Evolutionary conservation across 2,888 invertebrate species (phyloP).

Genomic region (Hesperia comma): DNA sequence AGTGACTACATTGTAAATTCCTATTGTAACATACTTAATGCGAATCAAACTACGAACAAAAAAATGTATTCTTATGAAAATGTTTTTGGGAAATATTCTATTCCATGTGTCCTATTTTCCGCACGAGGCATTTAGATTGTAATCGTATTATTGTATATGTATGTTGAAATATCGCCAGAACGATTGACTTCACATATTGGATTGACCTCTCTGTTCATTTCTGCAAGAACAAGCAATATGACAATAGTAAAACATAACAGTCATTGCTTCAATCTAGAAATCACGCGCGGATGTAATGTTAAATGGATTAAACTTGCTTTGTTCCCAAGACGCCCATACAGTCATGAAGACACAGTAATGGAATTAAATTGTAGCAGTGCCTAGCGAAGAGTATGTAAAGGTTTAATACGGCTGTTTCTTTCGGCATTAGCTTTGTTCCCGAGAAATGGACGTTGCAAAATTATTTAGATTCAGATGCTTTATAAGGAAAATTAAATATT

Average conservation of each 20-base stretch:
- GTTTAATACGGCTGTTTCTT: slow-evolving; percentile 40
- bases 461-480: not conserved
- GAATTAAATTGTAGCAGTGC: slow-evolving; percentile 53
- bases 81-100: too few species aligned
- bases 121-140: not conserved
- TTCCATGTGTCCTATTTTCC: too few species aligned
- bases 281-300: slow-evolving; percentile 34
- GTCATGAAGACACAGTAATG: slow-evolving; percentile 52
- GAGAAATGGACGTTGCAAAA: not conserved
- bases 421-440: slow-evolving; percentile 3
- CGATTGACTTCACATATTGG: slow-evolving; percentile 12
- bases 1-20: too few species aligned
- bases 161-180: slow-evolving; percentile 15
- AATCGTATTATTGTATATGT: not conserved
- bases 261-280: slow-evolving; percentile 45
- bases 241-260: slow-evolving; percentile 35
- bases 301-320: slow-evolving; percentile 57
- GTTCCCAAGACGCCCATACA: slow-evolving; percentile 50
- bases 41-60: too few species aligned
- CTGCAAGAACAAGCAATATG: slow-evolving; percentile 6
- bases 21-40: too few species aligned
- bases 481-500: not conserved
- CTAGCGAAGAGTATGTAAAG: slow-evolving; percentile 43
- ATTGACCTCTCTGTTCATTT: slow-evolving; percentile 10
- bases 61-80: too few species aligned